Base-by-base conservation (phyloP, 2,113 vertebrate species). In the Arvicanthis niloticus region DNA sequence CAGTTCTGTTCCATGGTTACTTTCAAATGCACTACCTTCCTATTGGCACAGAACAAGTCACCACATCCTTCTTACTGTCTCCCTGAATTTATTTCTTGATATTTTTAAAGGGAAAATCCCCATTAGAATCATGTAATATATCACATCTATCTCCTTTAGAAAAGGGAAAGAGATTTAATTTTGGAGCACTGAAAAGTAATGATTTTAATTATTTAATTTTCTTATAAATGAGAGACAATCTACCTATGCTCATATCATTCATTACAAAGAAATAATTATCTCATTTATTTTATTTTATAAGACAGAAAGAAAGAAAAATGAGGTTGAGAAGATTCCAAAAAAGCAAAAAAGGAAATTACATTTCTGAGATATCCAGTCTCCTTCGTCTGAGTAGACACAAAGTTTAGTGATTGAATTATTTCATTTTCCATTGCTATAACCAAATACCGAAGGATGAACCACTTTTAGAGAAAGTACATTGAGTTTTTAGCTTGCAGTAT, bases 211-310 rank as follows among this genome's bases (percentile, higher is more conserved):
- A 94, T 53, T 96, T 96, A 93, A 93, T 91, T 94, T 91, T 90
- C 94, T 96, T 97, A 94, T 91, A 96, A 97, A 96, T 97, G 91
- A 91, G 70, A 96, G n/a, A 42, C 91, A 96, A 88, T 97, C 60
- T 96, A 95, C 92, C 87, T 91, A 94, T 91, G 56, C 34, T 88
- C 19, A 51, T 67, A 87, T 70, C 92, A 96, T 96, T 87, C 42
- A 94, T 97, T 94, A 95, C 81, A 53, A 93, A 97, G 91, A 97
- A 97, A 97, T 97, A 96, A 96, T 96, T 60, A 92, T 91, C 95
- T 96, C 95, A 91, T 97, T 98, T 92, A 76, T 96, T 97, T 97
- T 97, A 94, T 51, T 86, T 95, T 65, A 5, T 78, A 94, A 65
- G 68, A 86, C 77, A 85, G 42, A 62, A 94, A 82, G 21, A 10